A percentile compares a stretch with the other conserved stretches of the same genome.
Conservation (phyloP, 1,140 invertebrate genomes). For the Leptinotarsa lineolata region DNA sequence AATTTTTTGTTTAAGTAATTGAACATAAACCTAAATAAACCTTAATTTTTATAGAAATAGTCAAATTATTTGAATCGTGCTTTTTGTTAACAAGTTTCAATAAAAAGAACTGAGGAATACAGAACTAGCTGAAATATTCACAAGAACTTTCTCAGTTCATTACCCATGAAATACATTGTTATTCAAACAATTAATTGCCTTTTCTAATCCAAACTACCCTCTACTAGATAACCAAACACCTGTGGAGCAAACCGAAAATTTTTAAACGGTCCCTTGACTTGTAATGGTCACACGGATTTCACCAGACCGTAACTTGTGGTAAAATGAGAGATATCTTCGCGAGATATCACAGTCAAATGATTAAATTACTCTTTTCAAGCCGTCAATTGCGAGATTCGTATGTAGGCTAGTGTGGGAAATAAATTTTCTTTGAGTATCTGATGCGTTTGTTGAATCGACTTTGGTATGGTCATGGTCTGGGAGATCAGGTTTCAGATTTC, state of each 20-base stretch:
- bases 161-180: background rate
- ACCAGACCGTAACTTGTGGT: constrained; percentile 24
- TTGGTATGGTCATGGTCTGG: background rate
- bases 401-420: constrained; percentile 17
- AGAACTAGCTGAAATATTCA: too few relatives aligned
- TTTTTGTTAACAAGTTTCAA: too few relatives aligned
- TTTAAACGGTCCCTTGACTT: background rate
- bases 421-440: constrained; percentile 10
- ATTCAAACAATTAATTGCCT: constrained; percentile 15
- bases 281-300: constrained; percentile 14
- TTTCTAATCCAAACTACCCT: constrained; percentile 10
- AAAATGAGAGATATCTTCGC: constrained; percentile 25
- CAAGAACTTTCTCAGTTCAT: too few relatives aligned
- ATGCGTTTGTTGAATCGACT: background rate
- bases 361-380: constrained; percentile 23
- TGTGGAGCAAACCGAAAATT: background rate
- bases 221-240: background rate
- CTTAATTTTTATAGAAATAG: too few relatives aligned
- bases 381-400: constrained; percentile 11
- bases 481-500: background rate
- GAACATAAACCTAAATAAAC: too few relatives aligned
- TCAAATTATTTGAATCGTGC: too few relatives aligned
- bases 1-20: too few relatives aligned
- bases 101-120: too few relatives aligned
- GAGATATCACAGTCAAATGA: constrained; percentile 21